Base-by-base conservation (phyloP, 2,888 invertebrate species). In the Thumatha senex region DNA sequence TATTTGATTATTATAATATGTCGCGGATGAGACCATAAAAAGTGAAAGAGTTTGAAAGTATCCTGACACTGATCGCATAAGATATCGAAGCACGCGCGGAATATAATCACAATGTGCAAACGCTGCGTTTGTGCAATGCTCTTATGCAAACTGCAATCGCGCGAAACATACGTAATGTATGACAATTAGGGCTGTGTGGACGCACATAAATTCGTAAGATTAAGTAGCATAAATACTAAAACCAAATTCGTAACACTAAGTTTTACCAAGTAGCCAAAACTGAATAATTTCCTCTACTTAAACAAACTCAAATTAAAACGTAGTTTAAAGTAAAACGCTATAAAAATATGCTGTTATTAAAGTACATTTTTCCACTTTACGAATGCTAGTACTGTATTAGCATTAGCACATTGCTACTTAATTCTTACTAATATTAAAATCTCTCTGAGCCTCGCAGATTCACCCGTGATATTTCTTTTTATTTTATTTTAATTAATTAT, bases 111-210 rank as follows among this genome's bases (percentile, higher is more conserved):
- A 58, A 56, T 73, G 80, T 74, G 80, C 80, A 80, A 81, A 78
- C 75, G 67, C 65, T 70, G 63, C 65, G 85, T 85, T 86, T 86
- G 84, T 86, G 88, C 86, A 89, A 89, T 77, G 67, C 63, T 72
- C 78, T 82, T 85, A 86, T 83, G 88, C 86, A 86, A 86, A 82
- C 84, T 82, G 85, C 82, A 84, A 83, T 83, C 80, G 83, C 79
- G 83, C 81, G 77, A 74, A 78, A 77, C 82, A 80, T 79, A 77
- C 78, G 76, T 83, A 79, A 78, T 72, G 74, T 79, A 75, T 76
- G 74, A 74, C 70, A 70, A 68, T 61, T 59, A 60, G 49, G 52
- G 55, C 39, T 56, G 43, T 30, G 36, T 45, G 4, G 14, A 38
- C 30, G 13, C 13, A 31, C 15, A 14, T 15, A 31, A 14, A 15